Base-by-base conservation (phyloP, 2,797 vertebrate species). In the Chiloscyllium punctatum region DNA sequence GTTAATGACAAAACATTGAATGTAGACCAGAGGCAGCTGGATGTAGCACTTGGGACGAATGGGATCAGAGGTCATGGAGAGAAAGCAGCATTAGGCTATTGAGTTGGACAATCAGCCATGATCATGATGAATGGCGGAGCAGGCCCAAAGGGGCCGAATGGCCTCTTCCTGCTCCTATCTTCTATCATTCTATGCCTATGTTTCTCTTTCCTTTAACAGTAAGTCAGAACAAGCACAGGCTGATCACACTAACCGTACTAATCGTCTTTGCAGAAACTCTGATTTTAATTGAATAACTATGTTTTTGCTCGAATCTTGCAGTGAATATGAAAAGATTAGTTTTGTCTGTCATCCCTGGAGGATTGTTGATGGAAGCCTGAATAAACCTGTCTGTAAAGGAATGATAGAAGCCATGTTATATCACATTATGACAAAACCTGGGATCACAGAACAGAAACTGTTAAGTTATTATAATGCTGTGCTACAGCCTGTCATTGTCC, bases 271-370 rank as follows among this genome's bases (percentile, higher is more conserved):
- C 79, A 42, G 42, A 48, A 84, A 48, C 82, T 48, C 23, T 48
- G 42, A n/a, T 91, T 91, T 66, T 66, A 18, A 68, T 91, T 57
- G n/a, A 91, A 25, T 68, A 92, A 68, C 66, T 69, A 6, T 23
- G 11, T 92, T 69, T 25, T n/a, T 23, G 21, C 18, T 69, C 42
- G n/a, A 69, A 74, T 77, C 72, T 77, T 77, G 25, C 62, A 86
- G 77, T 72, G 21, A 51, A 48, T 62, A 11, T 0, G 84, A 97
- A 72, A 96, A 66, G 0, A 23, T 98, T 96, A 97, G 97, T 88
- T 99, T 99, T 96, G 33, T 99, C 0, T 98, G 98, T 96, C 98
- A 99, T 2, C 99, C 99, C 0, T 99, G 99, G 99, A 98, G 99
- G 82, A 97, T 98, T 1, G 98, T 99, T 95, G 99, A 99, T 0